A percentile compares a stretch with the other conserved stretches of the same genome.
These are phyloP conservation scores for Ferdinandea cuprea DNA, from an alignment of 2,888 invertebrate species.

Conservation along the genomic window DNA sequence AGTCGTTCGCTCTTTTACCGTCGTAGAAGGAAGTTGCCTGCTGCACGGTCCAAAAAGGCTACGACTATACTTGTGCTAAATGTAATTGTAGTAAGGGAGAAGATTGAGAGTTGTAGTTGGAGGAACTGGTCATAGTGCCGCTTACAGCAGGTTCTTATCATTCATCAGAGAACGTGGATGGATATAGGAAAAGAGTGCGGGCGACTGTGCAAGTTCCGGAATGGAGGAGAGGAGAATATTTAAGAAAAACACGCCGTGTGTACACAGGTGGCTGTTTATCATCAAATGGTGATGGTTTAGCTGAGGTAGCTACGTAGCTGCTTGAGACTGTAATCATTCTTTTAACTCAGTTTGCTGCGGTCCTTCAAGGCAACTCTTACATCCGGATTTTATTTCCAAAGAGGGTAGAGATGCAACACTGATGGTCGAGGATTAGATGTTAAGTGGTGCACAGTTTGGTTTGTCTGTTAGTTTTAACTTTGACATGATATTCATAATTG, in stretches of 20 bases:
- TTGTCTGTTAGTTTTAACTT: conserved; percentile 3
- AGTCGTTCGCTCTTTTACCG: conserved; percentile 23
- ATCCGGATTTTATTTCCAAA: conserved; percentile 43
- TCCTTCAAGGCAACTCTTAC: conserved; percentile 37
- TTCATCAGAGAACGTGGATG: conserved; percentile 26
- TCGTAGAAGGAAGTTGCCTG: conserved; percentile 32
- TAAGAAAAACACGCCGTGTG: conserved; percentile 43
- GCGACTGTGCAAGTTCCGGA: conserved; percentile 45
- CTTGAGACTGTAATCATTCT: conserved; percentile 60
- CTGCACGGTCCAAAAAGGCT: conserved; percentile 46
- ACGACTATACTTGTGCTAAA: conserved; percentile 35
- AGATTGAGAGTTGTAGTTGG: conserved; percentile 33
- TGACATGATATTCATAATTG: conserved; percentile 1
- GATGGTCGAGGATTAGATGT: conserved; percentile 30
- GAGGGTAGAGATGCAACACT: conserved; percentile 2
- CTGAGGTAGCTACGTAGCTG: conserved; percentile 21
- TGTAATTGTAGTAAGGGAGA: conserved; percentile 50
- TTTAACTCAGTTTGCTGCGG: conserved; percentile 37
- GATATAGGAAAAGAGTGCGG: not conserved
- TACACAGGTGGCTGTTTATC: conserved; percentile 72
- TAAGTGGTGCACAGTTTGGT: conserved; percentile 20
- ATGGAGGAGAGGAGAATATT: conserved; percentile 39
- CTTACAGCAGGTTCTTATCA: conserved; percentile 69
- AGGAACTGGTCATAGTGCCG: conserved; percentile 67
- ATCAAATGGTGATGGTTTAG: conserved; percentile 42